Evolutionary conservation across 2,113 vertebrate species (phyloP).

Genomic region (Anoplopoma fimbria): DNA sequence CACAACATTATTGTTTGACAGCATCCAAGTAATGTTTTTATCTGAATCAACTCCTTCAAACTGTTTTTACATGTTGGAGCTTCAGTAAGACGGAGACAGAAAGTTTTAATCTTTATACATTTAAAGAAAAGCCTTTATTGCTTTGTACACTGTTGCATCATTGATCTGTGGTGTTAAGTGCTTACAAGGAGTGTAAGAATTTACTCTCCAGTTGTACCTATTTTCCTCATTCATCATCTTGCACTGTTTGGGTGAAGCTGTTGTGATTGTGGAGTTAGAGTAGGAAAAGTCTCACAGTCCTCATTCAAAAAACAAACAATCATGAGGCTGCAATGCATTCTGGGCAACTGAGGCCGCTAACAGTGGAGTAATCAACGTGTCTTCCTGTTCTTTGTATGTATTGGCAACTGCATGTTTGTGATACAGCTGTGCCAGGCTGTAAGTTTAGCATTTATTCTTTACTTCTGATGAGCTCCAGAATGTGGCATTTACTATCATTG

Average conservation of each 20-base stretch:
- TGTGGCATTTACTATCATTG: too few relatives aligned
- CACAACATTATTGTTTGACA: neutral
- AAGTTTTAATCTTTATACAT: neutral
- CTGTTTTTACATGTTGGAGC: neutral
- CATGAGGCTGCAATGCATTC: constrained; percentile 1
- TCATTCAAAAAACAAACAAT: neutral
- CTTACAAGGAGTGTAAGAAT: neutral
- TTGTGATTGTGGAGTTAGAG: neutral
- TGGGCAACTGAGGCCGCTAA: neutral
- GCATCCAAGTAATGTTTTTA: neutral
- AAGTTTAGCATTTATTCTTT: neutral
- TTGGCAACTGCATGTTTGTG: neutral
- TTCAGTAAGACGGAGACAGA: neutral
- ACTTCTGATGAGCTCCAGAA: too few relatives aligned
- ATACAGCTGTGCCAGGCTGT: neutral
- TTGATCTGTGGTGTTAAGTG: neutral
- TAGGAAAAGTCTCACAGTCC: neutral
- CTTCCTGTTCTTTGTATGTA: neutral
- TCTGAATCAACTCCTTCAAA: neutral
- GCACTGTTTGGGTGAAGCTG: neutral
- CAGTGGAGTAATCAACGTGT: neutral
- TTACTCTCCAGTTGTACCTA: neutral
- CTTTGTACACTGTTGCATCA: neutral
- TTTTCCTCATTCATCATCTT: neutral
- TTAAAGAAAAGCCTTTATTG: neutral